Percentiles rank a stretch among this genome's conserved stretches.
phyloP scores from a whole-genome alignment of 1,140 invertebrate species.

The Augochlora pura region DNA sequence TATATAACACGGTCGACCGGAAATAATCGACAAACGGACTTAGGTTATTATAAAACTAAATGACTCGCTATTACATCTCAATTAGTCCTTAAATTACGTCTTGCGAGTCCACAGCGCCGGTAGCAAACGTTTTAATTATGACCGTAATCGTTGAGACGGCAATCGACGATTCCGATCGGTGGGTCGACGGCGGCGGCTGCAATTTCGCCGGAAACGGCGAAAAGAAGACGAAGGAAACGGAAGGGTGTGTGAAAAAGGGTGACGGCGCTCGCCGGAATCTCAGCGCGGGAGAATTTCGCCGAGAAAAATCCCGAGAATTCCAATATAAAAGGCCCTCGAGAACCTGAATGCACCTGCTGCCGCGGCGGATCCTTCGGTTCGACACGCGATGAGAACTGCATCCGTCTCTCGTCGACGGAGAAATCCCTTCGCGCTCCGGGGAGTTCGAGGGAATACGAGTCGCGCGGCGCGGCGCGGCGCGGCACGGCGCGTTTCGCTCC shows the following conservation, averaged over 20 bases:
- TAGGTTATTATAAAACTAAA: too few relatives aligned
- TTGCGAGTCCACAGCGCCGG: too few relatives aligned
- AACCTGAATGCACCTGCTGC: slow-evolving; percentile 50
- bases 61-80: too few relatives aligned
- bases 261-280: slow-evolving; percentile 26
- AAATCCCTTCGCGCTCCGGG: slow-evolving; percentile 12
- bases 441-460: slow-evolving; percentile 9
- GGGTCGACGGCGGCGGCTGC: background rate
- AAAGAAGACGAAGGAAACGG: background rate
- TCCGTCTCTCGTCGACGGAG: slow-evolving; percentile 44
- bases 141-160: too few relatives aligned
- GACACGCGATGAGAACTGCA: slow-evolving; percentile 36
- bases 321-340: slow-evolving; percentile 58
- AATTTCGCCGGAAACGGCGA: background rate
- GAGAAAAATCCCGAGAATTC: slow-evolving; percentile 62
- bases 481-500: slow-evolving; percentile 1
- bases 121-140: too few relatives aligned
- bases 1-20: too few relatives aligned
- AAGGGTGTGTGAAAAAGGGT: background rate
- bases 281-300: slow-evolving; percentile 30
- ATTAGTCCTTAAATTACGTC: too few relatives aligned
- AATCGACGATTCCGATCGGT: background rate
- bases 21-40: too few relatives aligned
- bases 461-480: too few relatives aligned
- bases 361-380: slow-evolving; percentile 20